Conservation (phyloP, 2,113 vertebrate genomes). For the Chionis minor region DNA sequence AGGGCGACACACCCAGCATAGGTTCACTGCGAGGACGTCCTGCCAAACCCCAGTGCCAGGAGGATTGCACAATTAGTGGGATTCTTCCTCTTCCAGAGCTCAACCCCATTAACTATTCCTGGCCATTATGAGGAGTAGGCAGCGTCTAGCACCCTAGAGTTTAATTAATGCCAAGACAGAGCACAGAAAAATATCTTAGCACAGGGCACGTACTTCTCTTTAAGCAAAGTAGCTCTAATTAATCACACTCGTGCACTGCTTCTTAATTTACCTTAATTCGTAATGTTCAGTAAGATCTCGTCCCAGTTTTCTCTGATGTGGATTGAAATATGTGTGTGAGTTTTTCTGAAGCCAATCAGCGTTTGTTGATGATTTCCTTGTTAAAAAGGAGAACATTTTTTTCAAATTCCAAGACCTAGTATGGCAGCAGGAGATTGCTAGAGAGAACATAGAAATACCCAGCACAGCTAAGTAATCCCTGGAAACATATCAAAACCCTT, state of each 20-base stretch:
- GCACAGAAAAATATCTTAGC: neutral
- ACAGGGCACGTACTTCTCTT: neutral
- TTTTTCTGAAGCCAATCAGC: neutral
- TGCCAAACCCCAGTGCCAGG: constrained; percentile 41
- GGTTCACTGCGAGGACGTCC: constrained; percentile 36
- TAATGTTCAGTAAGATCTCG: neutral
- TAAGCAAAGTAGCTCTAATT: constrained; percentile 1
- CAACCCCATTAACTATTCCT: constrained; percentile 21
- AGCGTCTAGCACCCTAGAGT: neutral
- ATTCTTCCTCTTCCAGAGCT: constrained; percentile 44
- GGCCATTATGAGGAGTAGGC: neutral
- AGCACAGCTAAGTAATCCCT: neutral
- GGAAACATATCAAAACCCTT: constrained; percentile 12
- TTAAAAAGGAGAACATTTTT: neutral
- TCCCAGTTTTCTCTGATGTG: neutral
- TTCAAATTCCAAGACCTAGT: neutral
- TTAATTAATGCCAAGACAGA: constrained; percentile 32
- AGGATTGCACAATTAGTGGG: constrained; percentile 48
- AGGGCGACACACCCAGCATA: constrained; percentile 35
- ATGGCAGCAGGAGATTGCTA: neutral
- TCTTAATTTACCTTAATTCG: neutral
- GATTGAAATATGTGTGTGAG: neutral
- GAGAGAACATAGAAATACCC: neutral
- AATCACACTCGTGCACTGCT: neutral
- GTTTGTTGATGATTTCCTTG: neutral